Conservation (phyloP, 2,113 vertebrate species). For the Heterocephalus glaber region DNA sequence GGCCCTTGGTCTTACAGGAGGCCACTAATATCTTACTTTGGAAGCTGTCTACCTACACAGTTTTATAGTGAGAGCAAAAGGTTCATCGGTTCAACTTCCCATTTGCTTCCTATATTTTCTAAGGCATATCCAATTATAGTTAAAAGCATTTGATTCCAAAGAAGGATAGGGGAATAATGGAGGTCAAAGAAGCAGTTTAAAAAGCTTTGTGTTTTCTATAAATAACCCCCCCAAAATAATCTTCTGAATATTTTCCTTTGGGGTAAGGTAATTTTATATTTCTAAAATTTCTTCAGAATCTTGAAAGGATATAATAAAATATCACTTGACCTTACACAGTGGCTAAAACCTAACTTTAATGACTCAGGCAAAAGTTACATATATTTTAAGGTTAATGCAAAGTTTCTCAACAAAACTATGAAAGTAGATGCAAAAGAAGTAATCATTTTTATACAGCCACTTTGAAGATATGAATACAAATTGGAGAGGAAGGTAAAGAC, state of each 20-base stretch:
- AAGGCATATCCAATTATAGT: background rate
- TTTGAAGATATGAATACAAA: conserved; percentile 69
- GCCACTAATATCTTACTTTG: background rate
- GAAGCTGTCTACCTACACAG: too few species aligned
- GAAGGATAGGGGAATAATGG: background rate
- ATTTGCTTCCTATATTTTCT: background rate
- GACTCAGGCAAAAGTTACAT: background rate
- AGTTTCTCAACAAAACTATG: conserved; percentile 50
- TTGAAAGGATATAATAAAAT: background rate
- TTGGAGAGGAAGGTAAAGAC: conserved; percentile 67
- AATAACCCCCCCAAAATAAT: conserved; percentile 40
- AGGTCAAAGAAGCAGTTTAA: conserved; percentile 35
- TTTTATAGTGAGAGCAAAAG: background rate
- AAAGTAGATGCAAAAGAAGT: conserved; percentile 29
- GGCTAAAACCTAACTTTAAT: background rate
- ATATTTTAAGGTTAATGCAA: conserved; percentile 42
- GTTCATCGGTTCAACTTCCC: background rate
- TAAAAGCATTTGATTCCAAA: background rate
- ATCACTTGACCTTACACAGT: conserved; percentile 39
- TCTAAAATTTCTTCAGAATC: conserved; percentile 20
- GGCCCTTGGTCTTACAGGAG: too few species aligned
- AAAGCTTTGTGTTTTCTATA: conserved; percentile 29
- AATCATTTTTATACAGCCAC: conserved; percentile 59
- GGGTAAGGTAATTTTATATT: conserved; percentile 29
- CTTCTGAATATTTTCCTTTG: background rate